Base-by-base conservation (phyloP, 2,888 invertebrate species). In the Cheilosia urbana region DNA sequence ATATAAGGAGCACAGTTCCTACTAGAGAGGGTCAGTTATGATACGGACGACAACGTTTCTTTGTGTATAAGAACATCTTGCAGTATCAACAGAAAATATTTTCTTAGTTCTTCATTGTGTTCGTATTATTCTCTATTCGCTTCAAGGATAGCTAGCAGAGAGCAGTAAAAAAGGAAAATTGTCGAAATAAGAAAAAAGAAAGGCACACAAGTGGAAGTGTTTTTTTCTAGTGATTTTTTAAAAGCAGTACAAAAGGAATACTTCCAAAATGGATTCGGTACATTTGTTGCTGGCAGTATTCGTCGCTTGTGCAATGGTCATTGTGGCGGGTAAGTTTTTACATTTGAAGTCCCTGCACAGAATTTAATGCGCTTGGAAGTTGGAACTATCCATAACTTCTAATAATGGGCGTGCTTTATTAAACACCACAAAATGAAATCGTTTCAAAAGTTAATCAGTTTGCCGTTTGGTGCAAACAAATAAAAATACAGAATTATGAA, bases 11-110 rank as follows among this genome's bases (percentile, higher is more conserved):
- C 65, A 27, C 77, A 60, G 65, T 71, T 65, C 77, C 71, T 68
- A 40, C 55, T 45, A 45, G 77, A 81, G 76, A 45, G 71, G 77
- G 77, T 82, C 82, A 82, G 82, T 77, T 72, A 77, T 77, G 37
- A 37, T 37, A 37, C 37, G 71, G 71, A 76, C 65, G 60, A 49
- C 71, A 77, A 47, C 71, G 82, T 72, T 71, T 42, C 34, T 40
- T 58, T 58, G 65, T 24, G 53, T 30, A 58, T 47, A 62, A 68
- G 58, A 81, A 76, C 82, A 77, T 82, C 76, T 82, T 82, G 77
- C 77, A 69, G 37, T 77, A 82, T 71, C 82, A 77, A 77, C 71
- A 82, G 53, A 82, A 71, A 82, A 53, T 77, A 51, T 71, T 82
- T 82, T 60, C 47, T 27, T n/a, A 66, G 53, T 45, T 42, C 68